A percentile compares a stretch with the other conserved stretches of the same genome.
phyloP scores from a whole-genome alignment of 23 tunicate species.

The Styela plicata region DNA sequence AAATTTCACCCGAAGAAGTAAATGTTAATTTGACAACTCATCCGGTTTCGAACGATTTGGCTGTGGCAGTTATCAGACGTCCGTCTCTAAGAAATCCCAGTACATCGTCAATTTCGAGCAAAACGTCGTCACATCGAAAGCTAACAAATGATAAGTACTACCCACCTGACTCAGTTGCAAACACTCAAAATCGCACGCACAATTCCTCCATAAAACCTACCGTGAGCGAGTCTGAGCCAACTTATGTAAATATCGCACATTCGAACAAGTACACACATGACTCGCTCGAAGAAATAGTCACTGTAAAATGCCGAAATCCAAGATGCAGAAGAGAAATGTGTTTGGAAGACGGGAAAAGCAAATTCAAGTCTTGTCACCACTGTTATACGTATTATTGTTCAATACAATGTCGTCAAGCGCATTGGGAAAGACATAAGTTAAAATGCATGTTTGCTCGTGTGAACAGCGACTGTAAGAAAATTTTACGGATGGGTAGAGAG shows the following conservation, averaged over 20 bases:
- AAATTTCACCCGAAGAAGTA: not conserved
- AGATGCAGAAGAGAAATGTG: constrained; percentile 2
- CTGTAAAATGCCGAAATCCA: constrained; percentile 10
- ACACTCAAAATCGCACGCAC: not conserved
- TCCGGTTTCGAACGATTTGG: not conserved
- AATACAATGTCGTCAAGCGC: not conserved
- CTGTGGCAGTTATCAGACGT: not conserved
- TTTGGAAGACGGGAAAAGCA: constrained; percentile 6
- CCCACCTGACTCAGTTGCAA: not conserved
- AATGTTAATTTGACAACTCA: constrained; percentile 1
- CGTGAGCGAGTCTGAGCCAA: not conserved
- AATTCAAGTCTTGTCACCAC: constrained; percentile 5
- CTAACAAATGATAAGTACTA: not conserved
- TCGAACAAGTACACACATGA: not conserved
- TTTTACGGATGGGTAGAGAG: constrained; percentile 1
- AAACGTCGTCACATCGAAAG: not conserved
- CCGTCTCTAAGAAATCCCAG: not conserved
- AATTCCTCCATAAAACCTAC: not conserved
- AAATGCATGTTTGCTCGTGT: not conserved
- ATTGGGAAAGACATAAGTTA: constrained; percentile 8
- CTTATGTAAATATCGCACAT: not conserved
- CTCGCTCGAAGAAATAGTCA: not conserved
- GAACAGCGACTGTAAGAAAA: constrained; percentile 12
- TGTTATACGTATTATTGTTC: constrained; percentile 16
- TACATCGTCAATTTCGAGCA: not conserved